Base-by-base conservation (phyloP, 2,888 invertebrate genomes). In the Parthenolecanium corni region DNA sequence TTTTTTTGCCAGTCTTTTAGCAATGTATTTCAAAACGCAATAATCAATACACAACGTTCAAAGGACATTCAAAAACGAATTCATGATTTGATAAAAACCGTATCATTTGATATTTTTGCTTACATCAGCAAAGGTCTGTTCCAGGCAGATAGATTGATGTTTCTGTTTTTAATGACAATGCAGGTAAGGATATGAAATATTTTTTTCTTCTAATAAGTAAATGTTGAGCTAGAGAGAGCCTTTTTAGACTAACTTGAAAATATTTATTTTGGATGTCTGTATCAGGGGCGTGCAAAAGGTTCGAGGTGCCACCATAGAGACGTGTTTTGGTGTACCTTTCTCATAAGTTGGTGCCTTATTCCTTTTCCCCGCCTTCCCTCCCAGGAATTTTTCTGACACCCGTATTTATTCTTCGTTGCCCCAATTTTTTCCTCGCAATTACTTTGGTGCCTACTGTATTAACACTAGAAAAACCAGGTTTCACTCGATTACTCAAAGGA, bases 121-220 rank as follows among this genome's bases (percentile, higher is more conserved):
- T 95, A 95, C 73, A 93, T 93, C 0, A 85, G 87, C 52, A 78
- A 94, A 67, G 93, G 92, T 5, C 78, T 95, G 4, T 95, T 95
- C 73, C 94, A 94, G 74, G 81, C 80, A 65, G 94, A 95, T 73
- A 94, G 94, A 72, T 77, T 94, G 9, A 92, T 89, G 65, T 94
- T 94, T 72, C 79, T 90, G 56, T 85, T 89, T 46, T 89, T 93
- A 72, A 83, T 92, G 79, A 81, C 87, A 0, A 78, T 91, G 69
- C 88, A 88, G 78, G 87, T 87, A 64, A 49, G 21, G n/a, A n/a
- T n/a, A n/a, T n/a, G n/a, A n/a, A 44, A 6, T n/a, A 5, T 6
- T n/a, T 16, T 44, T n/a, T 44, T 16, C 5, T 6, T n/a, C 44
- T 44, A 18, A 6, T 44, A 38, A n/a, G 5, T 11, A n/a, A 6